A percentile compares a stretch with the other conserved stretches of the same genome.
Conservation (phyloP, 2,888 invertebrate genomes). For the Odontomyia ornata region DNA sequence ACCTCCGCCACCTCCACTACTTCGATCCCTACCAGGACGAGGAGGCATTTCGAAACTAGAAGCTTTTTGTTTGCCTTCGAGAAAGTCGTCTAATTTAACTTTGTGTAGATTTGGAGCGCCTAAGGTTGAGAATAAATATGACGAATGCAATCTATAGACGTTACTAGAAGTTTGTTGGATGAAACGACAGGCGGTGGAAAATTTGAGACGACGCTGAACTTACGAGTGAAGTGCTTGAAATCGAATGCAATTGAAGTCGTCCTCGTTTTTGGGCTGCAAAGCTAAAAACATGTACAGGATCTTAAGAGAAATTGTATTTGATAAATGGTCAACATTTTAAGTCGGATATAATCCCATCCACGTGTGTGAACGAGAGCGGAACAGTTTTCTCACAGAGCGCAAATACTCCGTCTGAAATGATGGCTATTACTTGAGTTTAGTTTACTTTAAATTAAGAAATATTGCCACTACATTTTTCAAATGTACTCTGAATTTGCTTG, state of each 20-base stretch:
- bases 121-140: too few species aligned
- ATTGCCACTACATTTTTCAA: background rate
- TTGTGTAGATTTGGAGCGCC: background rate
- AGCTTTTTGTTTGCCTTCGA: background rate
- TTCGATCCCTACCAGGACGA: slow-evolving; percentile 48
- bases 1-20: slow-evolving; percentile 46
- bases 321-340: slow-evolving; percentile 6
- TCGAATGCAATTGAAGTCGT: background rate
- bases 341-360: slow-evolving; percentile 14
- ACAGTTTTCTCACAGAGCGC: slow-evolving; percentile 37
- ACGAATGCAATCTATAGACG: too few species aligned
- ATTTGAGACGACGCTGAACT: background rate
- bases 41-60: slow-evolving; percentile 44
- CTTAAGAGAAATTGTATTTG: slow-evolving; percentile 25
- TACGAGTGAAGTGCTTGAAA: background rate
- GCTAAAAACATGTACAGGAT: slow-evolving; percentile 34
- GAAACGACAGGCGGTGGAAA: background rate
- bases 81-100: background rate
- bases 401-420: background rate
- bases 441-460: background rate
- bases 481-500: background rate
- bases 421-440: background rate
- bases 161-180: background rate
- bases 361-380: background rate
- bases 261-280: slow-evolving; percentile 23